Conservation (phyloP, 2,888 invertebrate genomes). For the Podabrus alpinus region DNA sequence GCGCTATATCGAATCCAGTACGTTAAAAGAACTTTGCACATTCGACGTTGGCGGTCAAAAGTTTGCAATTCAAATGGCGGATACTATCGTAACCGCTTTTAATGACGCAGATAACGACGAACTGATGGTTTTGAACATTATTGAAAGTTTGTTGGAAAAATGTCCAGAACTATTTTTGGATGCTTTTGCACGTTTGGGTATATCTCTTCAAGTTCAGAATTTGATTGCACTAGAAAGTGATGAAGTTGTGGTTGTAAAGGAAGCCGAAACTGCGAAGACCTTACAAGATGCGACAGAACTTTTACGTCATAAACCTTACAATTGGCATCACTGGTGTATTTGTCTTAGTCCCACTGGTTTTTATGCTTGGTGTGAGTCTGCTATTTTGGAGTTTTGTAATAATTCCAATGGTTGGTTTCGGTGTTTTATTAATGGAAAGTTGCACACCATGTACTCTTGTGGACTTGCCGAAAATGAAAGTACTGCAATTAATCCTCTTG, state of each 20-base stretch:
- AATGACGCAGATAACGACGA: conserved; percentile 99
- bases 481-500: conserved; percentile 48
- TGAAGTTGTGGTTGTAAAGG: conserved; percentile 16
- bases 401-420: conserved; percentile 99
- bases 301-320: conserved; percentile 85
- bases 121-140: conserved; percentile 88
- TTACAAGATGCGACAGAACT: conserved; percentile 87
- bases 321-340: conserved; percentile 98
- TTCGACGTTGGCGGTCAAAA: conserved; percentile 67
- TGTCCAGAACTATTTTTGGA: conserved; percentile 91
- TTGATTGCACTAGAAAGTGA: conserved; percentile 66
- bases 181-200: conserved; percentile 93
- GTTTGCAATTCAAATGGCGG: conserved; percentile 84
- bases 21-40: conserved; percentile 75
- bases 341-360: conserved; percentile 95
- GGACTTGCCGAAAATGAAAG: conserved; percentile 94
- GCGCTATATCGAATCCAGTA: conserved; percentile 82
- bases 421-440: conserved; percentile 93
- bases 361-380: conserved; percentile 97
- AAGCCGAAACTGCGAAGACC: conserved; percentile 54
- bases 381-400: conserved; percentile 94
- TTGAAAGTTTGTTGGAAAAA: conserved; percentile 93
- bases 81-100: conserved; percentile 91
- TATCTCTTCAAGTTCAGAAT: conserved; percentile 90
- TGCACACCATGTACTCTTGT: conserved; percentile 98